Base-by-base conservation (phyloP, 2,888 invertebrate genomes). In the Syritta pipiens region DNA sequence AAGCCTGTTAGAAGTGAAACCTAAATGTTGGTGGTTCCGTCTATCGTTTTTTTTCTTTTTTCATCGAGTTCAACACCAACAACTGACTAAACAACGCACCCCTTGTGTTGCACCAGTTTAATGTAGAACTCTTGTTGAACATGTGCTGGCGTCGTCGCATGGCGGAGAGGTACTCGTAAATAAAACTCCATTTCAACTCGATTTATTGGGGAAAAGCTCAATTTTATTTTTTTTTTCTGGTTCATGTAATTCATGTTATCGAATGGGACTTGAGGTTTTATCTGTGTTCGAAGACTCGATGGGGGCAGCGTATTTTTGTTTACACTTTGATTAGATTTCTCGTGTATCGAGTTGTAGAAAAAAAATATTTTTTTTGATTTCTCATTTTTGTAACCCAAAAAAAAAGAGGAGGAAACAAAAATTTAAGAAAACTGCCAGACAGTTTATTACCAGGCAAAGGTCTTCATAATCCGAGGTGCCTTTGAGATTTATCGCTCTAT, bases 321-420 rank as follows among this genome's bases (percentile, higher is more conserved):
- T 77, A 59, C 53, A 48, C 40, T 77, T 10, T 60, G 77, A 77
- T 77, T 65, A 77, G 77, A 77, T 71, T 77, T 65, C 46, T 2
- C 9, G 32, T 62, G 55, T 19, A 59, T 44, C 49, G 30, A 57
- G n/a, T n/a, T n/a, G n/a, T n/a, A n/a, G n/a, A n/a, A n/a, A n/a
- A n/a, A n/a, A n/a, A n/a, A n/a, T n/a, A n/a, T n/a, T n/a, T n/a
- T n/a, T n/a, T n/a, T n/a, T n/a, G n/a, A n/a, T n/a, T n/a, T n/a
- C n/a, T n/a, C n/a, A n/a, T n/a, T n/a, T n/a, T n/a, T n/a, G n/a
- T n/a, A n/a, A n/a, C n/a, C 42, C 26, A 7, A 14, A 37, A 17
- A 37, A 17, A 17, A 14, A 4, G 14, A 14, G 17, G 14, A 9
- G 14, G 10, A 14, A 37, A 14, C 19, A 14, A 37, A 6, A 17